A percentile compares a stretch with the other conserved stretches of the same genome.
These are phyloP conservation scores for Antennarius maculatus DNA, from an alignment of 2,797 vertebrate genomes.

Conservation along the genomic window DNA sequence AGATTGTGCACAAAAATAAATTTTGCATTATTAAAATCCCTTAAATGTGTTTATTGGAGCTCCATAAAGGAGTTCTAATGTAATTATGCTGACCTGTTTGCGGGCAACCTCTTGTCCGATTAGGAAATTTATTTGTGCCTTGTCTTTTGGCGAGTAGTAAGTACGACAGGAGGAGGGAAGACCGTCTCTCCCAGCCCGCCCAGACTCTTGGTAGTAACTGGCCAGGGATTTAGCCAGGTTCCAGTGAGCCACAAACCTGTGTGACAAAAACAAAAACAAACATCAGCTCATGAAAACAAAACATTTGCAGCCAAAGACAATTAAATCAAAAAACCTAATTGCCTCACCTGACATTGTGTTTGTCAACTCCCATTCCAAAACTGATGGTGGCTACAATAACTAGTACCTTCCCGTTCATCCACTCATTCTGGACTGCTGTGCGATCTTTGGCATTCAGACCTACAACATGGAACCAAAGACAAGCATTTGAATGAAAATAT, in stretches of 20 bases:
- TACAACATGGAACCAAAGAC: constrained; percentile 47
- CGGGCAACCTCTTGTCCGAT: constrained; percentile 89
- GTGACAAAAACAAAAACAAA: not conserved
- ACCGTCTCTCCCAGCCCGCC: constrained; percentile 94
- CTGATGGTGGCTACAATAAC: constrained; percentile 98
- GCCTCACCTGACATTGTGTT: constrained; percentile 92
- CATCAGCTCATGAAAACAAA: not conserved
- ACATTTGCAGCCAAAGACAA: not conserved
- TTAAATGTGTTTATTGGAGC: too few relatives aligned
- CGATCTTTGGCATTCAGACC: constrained; percentile 90
- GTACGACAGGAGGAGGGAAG: constrained; percentile 89
- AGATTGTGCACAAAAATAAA: too few relatives aligned
- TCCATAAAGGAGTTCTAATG: not conserved
- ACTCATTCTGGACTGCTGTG: constrained; percentile 88
- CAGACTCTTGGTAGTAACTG: constrained; percentile 98
- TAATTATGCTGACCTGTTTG: constrained; percentile 82
- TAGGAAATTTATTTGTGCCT: constrained; percentile 90
- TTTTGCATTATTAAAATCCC: too few relatives aligned
- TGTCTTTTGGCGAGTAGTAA: constrained; percentile 91
- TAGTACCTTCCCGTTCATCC: constrained; percentile 93
- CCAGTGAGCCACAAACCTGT: constrained; percentile 97
- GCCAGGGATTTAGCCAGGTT: constrained; percentile 98
- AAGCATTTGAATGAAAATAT: not conserved
- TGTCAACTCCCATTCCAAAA: constrained; percentile 99
- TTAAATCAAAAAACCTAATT: not conserved